A percentile compares a stretch with the other conserved stretches of the same genome.
phyloP scores from a whole-genome alignment of 1,140 invertebrate genomes.

The Musca vetustissima region DNA sequence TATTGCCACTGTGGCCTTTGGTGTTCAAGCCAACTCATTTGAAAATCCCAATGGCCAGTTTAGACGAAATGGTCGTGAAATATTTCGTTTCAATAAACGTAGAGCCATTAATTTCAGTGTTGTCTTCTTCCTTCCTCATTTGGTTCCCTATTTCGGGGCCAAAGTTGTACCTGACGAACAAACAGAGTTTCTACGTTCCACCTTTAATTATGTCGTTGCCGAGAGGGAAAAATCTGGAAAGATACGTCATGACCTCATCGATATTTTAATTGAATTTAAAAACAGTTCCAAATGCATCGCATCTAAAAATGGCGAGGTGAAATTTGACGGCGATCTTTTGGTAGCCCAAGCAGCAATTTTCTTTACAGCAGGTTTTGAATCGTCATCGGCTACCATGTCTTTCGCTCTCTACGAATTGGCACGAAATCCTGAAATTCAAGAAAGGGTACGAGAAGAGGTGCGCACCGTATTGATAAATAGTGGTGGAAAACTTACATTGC shows the following conservation, averaged over 20 bases:
- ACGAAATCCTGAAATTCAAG: constrained; percentile 54
- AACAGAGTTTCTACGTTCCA: constrained; percentile 45
- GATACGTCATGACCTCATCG: constrained; percentile 56
- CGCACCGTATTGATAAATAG: constrained; percentile 46
- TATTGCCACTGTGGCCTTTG: constrained; percentile 64
- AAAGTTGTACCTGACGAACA: constrained; percentile 43
- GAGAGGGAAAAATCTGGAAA: constrained; percentile 45
- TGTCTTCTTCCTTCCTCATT: constrained; percentile 57
- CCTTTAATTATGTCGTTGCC: constrained; percentile 53
- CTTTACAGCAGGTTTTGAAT: constrained; percentile 64
- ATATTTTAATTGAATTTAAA: constrained; percentile 51
- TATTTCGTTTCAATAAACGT: constrained; percentile 61
- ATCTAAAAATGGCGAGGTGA: constrained; percentile 28
- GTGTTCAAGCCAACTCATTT: constrained; percentile 61
- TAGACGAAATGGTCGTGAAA: constrained; percentile 53
- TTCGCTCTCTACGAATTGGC: constrained; percentile 60
- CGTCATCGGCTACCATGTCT: constrained; percentile 56
- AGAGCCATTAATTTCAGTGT: constrained; percentile 58
- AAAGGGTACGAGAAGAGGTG: constrained; percentile 56
- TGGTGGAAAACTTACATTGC: constrained; percentile 53
- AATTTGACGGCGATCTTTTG: constrained; percentile 55
- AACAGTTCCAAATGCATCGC: constrained; percentile 31
- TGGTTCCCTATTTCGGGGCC: constrained; percentile 40
- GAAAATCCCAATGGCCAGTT: constrained; percentile 57
- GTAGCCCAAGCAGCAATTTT: constrained; percentile 67